These are phyloP conservation scores for Philotrypesis tridentata DNA, from an alignment of 1,140 invertebrate species.

Conservation along the genomic window DNA sequence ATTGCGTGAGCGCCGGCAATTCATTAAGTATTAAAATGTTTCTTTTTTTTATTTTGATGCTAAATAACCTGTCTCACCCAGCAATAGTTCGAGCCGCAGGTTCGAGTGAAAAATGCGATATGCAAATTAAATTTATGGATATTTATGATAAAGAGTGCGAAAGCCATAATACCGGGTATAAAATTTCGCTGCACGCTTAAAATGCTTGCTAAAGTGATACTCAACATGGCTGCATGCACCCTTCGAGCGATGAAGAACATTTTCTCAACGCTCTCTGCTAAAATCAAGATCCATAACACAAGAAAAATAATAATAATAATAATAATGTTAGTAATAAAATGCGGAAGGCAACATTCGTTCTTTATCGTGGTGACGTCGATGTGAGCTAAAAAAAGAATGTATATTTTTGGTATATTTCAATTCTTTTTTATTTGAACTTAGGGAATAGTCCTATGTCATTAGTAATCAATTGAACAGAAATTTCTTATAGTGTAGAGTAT, in stretches of 20 bases:
- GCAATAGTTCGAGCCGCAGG: not conserved
- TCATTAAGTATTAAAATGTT: not conserved
- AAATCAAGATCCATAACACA: not conserved
- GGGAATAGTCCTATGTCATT: too few relatives aligned
- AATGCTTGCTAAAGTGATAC: not conserved
- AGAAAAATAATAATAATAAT: not conserved
- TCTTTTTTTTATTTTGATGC: too few relatives aligned
- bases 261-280: not conserved
- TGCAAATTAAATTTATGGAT: not conserved
- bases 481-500: too few relatives aligned
- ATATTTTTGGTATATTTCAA: too few relatives aligned
- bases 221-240: not conserved
- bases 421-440: too few relatives aligned
- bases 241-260: too few relatives aligned
- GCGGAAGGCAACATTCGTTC: too few relatives aligned
- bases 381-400: too few relatives aligned
- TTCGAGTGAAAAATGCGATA: not conserved
- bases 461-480: too few relatives aligned
- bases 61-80: too few relatives aligned
- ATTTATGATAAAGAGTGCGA: not conserved
- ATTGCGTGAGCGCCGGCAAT: not conserved
- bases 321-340: too few relatives aligned
- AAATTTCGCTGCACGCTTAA: not conserved
- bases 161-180: not conserved
- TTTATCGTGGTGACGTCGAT: too few relatives aligned